Conservation (phyloP, 2,888 invertebrate genomes). For the Tanypteryx hageni region DNA sequence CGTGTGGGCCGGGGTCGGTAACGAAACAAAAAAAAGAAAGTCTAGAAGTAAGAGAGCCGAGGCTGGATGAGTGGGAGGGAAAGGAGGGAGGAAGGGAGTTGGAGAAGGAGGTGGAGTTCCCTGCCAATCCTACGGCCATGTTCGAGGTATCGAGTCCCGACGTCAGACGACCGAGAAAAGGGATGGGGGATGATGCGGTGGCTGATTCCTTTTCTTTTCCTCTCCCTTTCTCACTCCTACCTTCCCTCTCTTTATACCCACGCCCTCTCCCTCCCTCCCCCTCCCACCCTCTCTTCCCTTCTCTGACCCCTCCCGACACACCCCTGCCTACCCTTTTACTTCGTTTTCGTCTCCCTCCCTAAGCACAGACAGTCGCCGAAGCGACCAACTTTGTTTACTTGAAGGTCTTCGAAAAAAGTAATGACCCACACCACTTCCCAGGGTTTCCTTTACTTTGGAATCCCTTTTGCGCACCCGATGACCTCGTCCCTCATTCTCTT, state of each 20-base stretch:
- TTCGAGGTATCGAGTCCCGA: conserved; percentile 25
- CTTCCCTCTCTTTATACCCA: neutral
- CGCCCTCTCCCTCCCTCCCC: neutral
- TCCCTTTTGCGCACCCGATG: neutral
- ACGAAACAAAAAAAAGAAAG: neutral
- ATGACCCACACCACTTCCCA: neutral
- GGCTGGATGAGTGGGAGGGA: neutral
- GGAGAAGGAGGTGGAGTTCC: conserved; percentile 11
- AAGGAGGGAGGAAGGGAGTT: neutral
- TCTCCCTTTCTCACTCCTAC: neutral
- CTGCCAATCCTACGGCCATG: conserved; percentile 26
- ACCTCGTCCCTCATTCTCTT: neutral
- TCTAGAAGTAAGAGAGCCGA: neutral
- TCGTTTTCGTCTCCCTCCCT: neutral
- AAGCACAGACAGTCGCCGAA: neutral
- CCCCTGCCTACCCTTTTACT: neutral
- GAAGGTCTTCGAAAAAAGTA: conserved; percentile 13
- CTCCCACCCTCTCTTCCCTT: neutral
- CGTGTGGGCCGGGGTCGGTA: neutral
- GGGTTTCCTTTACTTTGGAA: too few relatives aligned
- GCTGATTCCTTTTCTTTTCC: neutral
- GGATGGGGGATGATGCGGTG: neutral
- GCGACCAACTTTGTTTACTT: conserved; percentile 23
- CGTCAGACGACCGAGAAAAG: neutral
- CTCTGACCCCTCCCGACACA: neutral